Percentiles rank a stretch among this genome's conserved stretches.
phyloP scores from a whole-genome alignment of 2,113 vertebrate genomes.

The Ochotona princeps region DNA sequence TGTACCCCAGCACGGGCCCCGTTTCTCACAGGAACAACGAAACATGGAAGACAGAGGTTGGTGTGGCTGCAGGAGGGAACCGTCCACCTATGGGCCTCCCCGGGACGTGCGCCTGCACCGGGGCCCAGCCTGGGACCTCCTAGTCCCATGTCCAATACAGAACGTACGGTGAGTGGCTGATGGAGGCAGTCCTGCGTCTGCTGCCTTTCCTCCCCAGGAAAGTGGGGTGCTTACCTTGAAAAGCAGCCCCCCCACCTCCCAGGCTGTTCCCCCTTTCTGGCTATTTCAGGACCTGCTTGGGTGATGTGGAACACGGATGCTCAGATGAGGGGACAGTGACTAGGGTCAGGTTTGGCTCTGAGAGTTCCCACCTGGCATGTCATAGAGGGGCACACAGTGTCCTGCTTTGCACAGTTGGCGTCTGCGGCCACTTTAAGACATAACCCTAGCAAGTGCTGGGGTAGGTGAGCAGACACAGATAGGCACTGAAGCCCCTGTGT shows the following conservation, averaged over 20 bases:
- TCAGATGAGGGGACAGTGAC: neutral
- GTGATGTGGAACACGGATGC: neutral
- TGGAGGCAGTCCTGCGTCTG: neutral
- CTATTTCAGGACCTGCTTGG: neutral
- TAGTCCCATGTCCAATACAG: neutral
- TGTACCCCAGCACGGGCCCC: neutral
- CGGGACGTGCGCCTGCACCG: no score
- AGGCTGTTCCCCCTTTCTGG: neutral
- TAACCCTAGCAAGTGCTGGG: no score
- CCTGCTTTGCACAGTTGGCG: accelerated
- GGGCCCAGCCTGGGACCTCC: neutral
- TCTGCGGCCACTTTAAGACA: neutral
- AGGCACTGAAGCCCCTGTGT: neutral
- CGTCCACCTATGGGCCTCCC: no score
- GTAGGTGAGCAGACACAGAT: neutral
- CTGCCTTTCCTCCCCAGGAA: neutral
- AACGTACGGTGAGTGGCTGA: neutral
- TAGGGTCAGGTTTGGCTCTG: neutral
- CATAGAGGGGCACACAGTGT: neutral
- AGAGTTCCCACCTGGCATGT: neutral
- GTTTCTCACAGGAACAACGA: neutral
- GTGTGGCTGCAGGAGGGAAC: neutral
- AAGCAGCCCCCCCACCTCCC: neutral
- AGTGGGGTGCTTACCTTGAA: neutral
- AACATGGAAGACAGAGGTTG: neutral